These are phyloP conservation scores for Petrolisthes manimaculis DNA, from an alignment of 2,888 invertebrate species.

Conservation along the genomic window DNA sequence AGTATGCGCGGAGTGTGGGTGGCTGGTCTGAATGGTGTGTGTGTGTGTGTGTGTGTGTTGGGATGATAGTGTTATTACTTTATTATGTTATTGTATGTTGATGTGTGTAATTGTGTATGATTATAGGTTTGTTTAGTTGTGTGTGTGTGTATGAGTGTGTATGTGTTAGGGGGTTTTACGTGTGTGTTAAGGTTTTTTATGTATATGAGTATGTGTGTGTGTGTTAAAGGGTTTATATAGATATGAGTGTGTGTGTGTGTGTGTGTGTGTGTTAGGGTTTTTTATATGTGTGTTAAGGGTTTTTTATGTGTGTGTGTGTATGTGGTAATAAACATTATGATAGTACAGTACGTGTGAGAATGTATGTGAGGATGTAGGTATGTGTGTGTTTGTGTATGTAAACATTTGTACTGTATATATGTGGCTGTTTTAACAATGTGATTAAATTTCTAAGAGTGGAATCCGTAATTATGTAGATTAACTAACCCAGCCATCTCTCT, in stretches of 20 bases:
- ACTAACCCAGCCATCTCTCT: neutral
- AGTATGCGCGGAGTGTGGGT: neutral
- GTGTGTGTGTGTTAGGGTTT: no score
- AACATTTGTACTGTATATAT: neutral
- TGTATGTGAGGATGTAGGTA: neutral
- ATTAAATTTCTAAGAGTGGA: no score
- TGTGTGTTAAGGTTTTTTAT: no score
- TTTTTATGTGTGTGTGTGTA: no score
- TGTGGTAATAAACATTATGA: no score
- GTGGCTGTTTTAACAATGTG: neutral
- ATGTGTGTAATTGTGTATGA: neutral
- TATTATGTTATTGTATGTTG: neutral
- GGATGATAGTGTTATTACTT: neutral
- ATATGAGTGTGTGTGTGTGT: no score
- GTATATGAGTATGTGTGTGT: no score
- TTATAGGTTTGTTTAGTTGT: neutral
- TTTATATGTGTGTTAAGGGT: no score
- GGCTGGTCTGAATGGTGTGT: neutral
- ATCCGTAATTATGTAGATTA: no score
- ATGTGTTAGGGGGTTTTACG: neutral
- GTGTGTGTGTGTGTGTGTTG: neutral
- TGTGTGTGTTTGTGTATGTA: neutral
- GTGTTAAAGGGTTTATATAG: no score
- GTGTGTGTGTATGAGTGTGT: neutral
- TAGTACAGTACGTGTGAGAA: neutral